A percentile compares a stretch with the other conserved stretches of the same genome.
Evolutionary conservation across 2,797 vertebrate genomes (phyloP).

Genomic region (Dipus sagitta): DNA sequence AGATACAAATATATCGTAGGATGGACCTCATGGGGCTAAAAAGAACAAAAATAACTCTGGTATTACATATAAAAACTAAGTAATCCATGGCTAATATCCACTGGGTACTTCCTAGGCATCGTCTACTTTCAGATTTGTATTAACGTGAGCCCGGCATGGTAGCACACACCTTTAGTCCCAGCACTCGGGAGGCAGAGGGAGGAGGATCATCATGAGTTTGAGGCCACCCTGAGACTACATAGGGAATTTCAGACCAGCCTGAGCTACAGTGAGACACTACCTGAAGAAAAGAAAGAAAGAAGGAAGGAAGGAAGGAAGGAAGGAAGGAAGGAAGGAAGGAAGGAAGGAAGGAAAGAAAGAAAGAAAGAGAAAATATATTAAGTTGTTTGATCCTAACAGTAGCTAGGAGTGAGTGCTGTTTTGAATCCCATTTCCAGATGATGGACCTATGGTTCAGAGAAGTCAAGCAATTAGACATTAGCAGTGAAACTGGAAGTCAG

Average conservation of each 20-base stretch:
- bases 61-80: constrained; percentile 1
- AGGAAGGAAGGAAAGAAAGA: no score
- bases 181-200: no score
- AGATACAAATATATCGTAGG: neutral
- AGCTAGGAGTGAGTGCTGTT: neutral
- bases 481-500: neutral
- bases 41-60: constrained; percentile 6
- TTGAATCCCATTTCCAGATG: neutral
- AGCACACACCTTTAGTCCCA: no score
- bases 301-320: neutral
- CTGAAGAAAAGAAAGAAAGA: no score
- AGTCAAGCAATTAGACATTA: neutral
- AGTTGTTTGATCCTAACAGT: neutral
- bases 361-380: neutral
- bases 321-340: no score
- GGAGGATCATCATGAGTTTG: no score
- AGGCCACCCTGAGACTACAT: no score
- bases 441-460: neutral
- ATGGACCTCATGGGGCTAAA: neutral
- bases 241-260: no score
- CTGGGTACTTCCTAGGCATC: neutral
- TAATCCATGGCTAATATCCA: neutral
- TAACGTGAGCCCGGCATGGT: no score
- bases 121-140: neutral
- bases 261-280: no score